Evolutionary conservation across 2,113 vertebrate species (phyloP), one percentile per base, ranked within the genome.

Genomic region (Phalacrocorax carbo): DNA sequence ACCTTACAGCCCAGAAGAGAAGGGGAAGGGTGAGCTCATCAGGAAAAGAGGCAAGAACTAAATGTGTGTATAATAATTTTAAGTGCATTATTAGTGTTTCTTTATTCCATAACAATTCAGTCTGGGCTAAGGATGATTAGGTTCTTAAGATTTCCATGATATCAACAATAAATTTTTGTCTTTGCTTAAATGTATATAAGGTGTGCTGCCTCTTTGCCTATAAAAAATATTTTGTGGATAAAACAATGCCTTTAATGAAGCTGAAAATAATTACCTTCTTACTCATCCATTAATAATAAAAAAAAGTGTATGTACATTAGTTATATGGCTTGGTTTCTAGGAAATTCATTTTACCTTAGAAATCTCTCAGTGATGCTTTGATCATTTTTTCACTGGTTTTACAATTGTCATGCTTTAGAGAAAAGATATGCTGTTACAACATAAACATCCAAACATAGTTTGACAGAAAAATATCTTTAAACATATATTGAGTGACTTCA

Each of bases 381-480:
- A 44, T 40, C 0, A 8, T 32, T 42, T 83, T 36, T 83, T 46
- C 32, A 21, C 7, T 88, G 55, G 12, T 69, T 90, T 73, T 82
- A 51, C 34, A 79, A 36, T n/a, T n/a, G 17, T 55, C 26, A 36
- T 66, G 42, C 7, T 58, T 78, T 62, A 82, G 21, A 89, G 22
- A 23, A 92, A 86, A 61, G 21, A 40, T 34, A 58, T 16, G 3
- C 11, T 61, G 32, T 76, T 62, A 78, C 40, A 65, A 54, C 22
- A 49, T 19, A 82, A 46, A 91, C 46, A 78, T 72, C 6, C 27
- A 79, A 40, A 68, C 18, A 57, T 9, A 84, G 30, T 46, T 66
- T 79, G 38, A 85, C 14, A 54, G 18, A 82, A 86, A 85, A 94
- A 90, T 75, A 84, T 48, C 18, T 83, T 76, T 76, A 71, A 88